Percentiles rank a stretch among this genome's conserved stretches.
These are phyloP conservation scores for Brachionus angularis DNA, from an alignment of 1,140 invertebrate genomes.

Conservation along the genomic window DNA sequence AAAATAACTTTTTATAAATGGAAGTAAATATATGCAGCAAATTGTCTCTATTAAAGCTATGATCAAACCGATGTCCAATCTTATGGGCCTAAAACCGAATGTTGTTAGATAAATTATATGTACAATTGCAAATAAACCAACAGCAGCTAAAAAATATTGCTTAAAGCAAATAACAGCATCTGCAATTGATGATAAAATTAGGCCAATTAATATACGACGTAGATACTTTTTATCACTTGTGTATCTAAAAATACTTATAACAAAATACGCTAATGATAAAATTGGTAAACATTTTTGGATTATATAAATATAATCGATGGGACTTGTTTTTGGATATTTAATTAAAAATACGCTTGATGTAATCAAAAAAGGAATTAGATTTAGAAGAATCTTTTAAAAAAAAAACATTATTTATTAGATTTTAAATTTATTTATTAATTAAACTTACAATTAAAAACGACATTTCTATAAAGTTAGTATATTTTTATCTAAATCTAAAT, in stretches of 20 bases:
- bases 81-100: conserved; percentile 9
- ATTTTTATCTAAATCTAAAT: no score
- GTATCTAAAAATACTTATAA: not conserved
- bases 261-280: conserved; percentile 8
- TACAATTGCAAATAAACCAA: conserved; percentile 1
- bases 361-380: not conserved
- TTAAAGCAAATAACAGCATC: conserved; percentile 26
- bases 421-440: no score
- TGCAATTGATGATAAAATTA: not conserved
- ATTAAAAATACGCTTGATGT: not conserved
- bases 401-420: no score
- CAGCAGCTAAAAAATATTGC: conserved; percentile 8
- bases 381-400: not conserved
- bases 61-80: not conserved
- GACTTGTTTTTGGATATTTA: not conserved
- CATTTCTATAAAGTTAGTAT: no score
- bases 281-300: conserved; percentile 14
- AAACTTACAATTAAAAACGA: no score
- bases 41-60: not conserved
- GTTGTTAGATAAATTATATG: conserved; percentile 21
- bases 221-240: not conserved
- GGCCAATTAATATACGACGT: not conserved
- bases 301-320: not conserved
- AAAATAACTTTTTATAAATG: not conserved
- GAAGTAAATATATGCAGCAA: not conserved